Conservation (phyloP, 2,113 vertebrate species). For the Cettia cetti region DNA sequence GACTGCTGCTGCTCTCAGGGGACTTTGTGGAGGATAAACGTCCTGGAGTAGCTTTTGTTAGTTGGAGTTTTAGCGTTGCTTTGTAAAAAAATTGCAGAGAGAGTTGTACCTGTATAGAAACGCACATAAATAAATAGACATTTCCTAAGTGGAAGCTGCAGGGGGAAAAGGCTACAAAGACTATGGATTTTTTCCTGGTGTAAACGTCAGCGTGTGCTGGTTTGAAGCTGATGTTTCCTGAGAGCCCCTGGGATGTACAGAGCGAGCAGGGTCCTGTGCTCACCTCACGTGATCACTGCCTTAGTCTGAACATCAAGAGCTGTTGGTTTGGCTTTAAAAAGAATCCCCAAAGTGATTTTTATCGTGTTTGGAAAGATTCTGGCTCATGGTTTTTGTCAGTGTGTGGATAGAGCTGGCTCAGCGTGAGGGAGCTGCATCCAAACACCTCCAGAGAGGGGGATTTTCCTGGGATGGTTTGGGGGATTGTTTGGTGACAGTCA, state of each 20-base stretch:
- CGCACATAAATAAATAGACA: neutral
- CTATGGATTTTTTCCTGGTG: neutral
- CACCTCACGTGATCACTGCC: accelerated
- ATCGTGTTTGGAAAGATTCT: neutral
- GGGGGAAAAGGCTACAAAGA: neutral
- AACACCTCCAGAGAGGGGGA: no score
- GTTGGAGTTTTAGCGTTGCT: neutral
- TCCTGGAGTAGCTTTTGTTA: neutral
- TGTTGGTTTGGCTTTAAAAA: neutral
- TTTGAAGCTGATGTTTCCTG: neutral
- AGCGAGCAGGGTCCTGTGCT: neutral
- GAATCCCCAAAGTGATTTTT: neutral
- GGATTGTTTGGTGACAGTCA: neutral
- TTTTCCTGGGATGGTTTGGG: neutral
- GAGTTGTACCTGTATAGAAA: accelerated
- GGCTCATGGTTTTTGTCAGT: neutral
- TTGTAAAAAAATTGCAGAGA: accelerated
- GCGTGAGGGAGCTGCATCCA: accelerated
- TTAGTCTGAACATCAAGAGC: neutral
- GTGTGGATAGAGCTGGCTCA: neutral
- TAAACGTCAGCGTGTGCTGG: neutral
- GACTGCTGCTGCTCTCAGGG: neutral
- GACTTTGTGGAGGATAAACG: neutral
- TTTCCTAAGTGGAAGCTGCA: neutral
- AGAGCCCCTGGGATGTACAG: neutral